Percentiles rank a stretch among this genome's conserved stretches.
These are phyloP conservation scores for Poecilia picta DNA, from an alignment of 2,797 vertebrate species.

Conservation along the genomic window DNA sequence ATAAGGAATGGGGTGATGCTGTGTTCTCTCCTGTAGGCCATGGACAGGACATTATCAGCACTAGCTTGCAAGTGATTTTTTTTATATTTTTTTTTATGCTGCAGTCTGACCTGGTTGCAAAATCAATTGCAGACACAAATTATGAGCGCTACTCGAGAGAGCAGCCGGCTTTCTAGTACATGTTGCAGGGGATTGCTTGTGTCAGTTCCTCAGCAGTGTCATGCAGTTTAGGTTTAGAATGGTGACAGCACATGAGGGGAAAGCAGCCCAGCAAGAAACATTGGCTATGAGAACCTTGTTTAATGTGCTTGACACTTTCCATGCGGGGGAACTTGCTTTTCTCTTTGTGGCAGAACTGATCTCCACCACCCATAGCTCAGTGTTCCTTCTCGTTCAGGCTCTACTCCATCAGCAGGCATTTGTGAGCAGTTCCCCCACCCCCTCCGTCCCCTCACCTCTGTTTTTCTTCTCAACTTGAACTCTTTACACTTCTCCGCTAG, in stretches of 20 bases:
- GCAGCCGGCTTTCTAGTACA: constrained; percentile 30
- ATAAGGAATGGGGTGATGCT: constrained; percentile 22
- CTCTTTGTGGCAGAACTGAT: constrained; percentile 52
- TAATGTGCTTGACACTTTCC: constrained; percentile 32
- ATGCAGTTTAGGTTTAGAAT: constrained; percentile 39
- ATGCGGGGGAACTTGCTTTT: constrained; percentile 48
- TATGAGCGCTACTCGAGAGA: background rate
- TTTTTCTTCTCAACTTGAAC: constrained; percentile 9
- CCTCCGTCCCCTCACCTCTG: background rate
- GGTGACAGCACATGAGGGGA: constrained; percentile 59
- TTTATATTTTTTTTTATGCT: constrained; percentile 3
- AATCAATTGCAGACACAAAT: constrained; percentile 28
- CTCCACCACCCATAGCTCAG: constrained; percentile 62
- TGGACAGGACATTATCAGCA: constrained; percentile 42
- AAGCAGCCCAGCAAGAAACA: constrained; percentile 47
- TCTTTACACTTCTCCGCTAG: background rate
- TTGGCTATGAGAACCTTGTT: constrained; percentile 46
- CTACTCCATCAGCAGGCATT: constrained; percentile 59
- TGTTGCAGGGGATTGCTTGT: constrained; percentile 48
- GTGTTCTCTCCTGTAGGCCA: constrained; percentile 38
- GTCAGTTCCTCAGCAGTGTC: constrained; percentile 49
- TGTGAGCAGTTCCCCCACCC: constrained; percentile 13
- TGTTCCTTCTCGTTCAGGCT: constrained; percentile 56
- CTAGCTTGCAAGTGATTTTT: constrained; percentile 9
- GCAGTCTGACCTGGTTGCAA: constrained; percentile 63